These are phyloP conservation scores for Oscheius myriophilus DNA, from an alignment of 2,888 invertebrate genomes.

Conservation along the genomic window DNA sequence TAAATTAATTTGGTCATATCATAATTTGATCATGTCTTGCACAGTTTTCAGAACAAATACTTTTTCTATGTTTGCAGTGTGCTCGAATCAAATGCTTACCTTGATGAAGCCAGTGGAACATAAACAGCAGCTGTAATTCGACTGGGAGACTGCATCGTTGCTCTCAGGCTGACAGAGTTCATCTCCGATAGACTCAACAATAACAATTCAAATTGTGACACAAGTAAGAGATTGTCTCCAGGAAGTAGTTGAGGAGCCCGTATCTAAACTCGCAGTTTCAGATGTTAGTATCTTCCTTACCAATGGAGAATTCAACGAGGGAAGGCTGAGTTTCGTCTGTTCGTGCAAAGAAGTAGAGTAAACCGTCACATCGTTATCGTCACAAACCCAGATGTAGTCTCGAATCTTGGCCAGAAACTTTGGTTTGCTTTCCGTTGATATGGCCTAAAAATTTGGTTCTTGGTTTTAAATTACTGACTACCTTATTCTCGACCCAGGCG, in stretches of 20 bases:
- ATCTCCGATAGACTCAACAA: constrained; percentile 35
- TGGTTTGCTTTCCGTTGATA: constrained; percentile 28
- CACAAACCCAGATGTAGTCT: constrained; percentile 48
- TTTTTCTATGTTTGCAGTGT: not conserved
- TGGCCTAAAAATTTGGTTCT: constrained; percentile 17
- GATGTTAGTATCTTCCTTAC: constrained; percentile 18
- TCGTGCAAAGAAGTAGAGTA: constrained; percentile 44
- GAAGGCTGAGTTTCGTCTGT: constrained; percentile 39
- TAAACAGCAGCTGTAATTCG: constrained; percentile 25
- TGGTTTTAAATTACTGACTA: constrained; percentile 29
- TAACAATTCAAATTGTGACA: constrained; percentile 41
- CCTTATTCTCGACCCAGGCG: constrained; percentile 70
- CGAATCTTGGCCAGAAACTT: constrained; percentile 41
- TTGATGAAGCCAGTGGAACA: constrained; percentile 10
- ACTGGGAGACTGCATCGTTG: constrained; percentile 24
- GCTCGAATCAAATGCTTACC: not conserved
- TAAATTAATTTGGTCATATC: not conserved
- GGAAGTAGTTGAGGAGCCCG: constrained; percentile 44
- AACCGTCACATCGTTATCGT: constrained; percentile 43
- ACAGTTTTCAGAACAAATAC: not conserved
- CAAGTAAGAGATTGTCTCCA: constrained; percentile 38
- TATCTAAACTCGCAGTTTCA: constrained; percentile 35
- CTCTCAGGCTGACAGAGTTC: constrained; percentile 38
- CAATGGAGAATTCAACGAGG: constrained; percentile 40
- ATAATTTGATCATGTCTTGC: not conserved